Conservation (phyloP, 2,113 vertebrate species). For the Zootoca vivipara region DNA sequence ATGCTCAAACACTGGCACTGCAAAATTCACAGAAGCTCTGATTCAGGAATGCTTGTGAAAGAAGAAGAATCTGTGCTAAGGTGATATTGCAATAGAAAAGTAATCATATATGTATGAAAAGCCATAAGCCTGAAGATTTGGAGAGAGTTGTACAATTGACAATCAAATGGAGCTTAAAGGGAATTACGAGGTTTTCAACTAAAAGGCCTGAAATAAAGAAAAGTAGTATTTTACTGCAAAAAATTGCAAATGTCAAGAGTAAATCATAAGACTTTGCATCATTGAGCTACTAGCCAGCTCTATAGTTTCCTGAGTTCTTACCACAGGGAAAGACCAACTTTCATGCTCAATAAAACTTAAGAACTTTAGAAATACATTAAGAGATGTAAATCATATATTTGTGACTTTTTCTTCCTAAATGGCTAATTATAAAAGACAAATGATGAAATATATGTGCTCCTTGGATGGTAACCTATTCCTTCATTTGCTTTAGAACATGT, state of each 20-base stretch:
- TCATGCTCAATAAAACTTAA: slow-evolving; percentile 87
- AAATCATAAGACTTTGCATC: slow-evolving; percentile 85
- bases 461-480: slow-evolving; percentile 46
- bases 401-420: slow-evolving; percentile 70
- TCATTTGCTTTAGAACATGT: slow-evolving; percentile 52
- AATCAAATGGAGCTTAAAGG: slow-evolving; percentile 87
- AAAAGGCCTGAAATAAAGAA: slow-evolving; percentile 82
- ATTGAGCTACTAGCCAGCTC: slow-evolving; percentile 80
- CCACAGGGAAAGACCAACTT: slow-evolving; percentile 83
- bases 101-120: slow-evolving; percentile 79
- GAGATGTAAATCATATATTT: slow-evolving; percentile 78
- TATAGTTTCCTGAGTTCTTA: slow-evolving; percentile 76
- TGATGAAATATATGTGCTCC: slow-evolving; percentile 45
- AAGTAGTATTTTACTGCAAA: slow-evolving; percentile 83
- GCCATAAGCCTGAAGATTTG: slow-evolving; percentile 77
- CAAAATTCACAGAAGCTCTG: slow-evolving; percentile 38
- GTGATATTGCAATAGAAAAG: slow-evolving; percentile 71
- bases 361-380: slow-evolving; percentile 84
- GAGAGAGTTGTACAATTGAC: slow-evolving; percentile 86
- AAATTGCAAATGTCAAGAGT: slow-evolving; percentile 84
- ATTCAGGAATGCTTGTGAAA: slow-evolving; percentile 48
- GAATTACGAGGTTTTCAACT: slow-evolving; percentile 82
- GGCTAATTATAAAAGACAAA: slow-evolving; percentile 73
- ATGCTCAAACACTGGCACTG: neutral
- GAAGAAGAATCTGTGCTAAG: slow-evolving; percentile 60